These are phyloP conservation scores for Gadus chalcogrammus DNA, from an alignment of 2,113 vertebrate genomes.

Conservation along the genomic window DNA sequence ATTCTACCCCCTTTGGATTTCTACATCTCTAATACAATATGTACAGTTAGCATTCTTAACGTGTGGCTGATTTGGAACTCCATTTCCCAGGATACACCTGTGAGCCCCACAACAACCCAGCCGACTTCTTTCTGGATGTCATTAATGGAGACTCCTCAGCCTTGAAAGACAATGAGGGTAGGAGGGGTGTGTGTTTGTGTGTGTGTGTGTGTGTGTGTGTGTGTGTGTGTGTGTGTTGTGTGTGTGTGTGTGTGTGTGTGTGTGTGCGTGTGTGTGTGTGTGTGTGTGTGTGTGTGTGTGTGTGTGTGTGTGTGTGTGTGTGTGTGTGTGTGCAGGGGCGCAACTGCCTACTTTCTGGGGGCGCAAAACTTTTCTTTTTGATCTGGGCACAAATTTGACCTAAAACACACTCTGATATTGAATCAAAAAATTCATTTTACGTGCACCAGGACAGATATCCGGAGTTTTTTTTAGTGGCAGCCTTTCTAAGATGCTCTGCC, in stretches of 20 bases:
- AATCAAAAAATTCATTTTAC: too few species aligned
- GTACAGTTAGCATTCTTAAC: background rate
- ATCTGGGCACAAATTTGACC: too few species aligned
- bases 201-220: slow-evolving; percentile 1
- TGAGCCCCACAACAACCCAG: slow-evolving; percentile 91
- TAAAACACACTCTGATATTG: too few species aligned
- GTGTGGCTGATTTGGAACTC: background rate
- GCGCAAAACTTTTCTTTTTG: too few species aligned
- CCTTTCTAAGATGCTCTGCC: too few species aligned
- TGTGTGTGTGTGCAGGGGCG: too few species aligned
- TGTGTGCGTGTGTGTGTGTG: background rate
- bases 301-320: too few species aligned
- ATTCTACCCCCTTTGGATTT: background rate
- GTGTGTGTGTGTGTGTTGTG: background rate
- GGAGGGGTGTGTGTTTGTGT: slow-evolving; percentile 22
- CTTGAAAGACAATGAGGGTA: slow-evolving; percentile 28
- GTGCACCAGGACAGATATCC: too few species aligned
- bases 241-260: too few species aligned
- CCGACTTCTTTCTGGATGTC: slow-evolving; percentile 93
- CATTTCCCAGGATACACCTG: slow-evolving; percentile 81
- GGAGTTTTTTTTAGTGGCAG: too few species aligned
- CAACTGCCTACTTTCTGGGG: too few species aligned
- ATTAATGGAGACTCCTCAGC: slow-evolving; percentile 88
- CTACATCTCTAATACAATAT: background rate
- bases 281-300: background rate